Conservation (phyloP, 2,797 vertebrate species). For the Melanotaenia nigrans region DNA sequence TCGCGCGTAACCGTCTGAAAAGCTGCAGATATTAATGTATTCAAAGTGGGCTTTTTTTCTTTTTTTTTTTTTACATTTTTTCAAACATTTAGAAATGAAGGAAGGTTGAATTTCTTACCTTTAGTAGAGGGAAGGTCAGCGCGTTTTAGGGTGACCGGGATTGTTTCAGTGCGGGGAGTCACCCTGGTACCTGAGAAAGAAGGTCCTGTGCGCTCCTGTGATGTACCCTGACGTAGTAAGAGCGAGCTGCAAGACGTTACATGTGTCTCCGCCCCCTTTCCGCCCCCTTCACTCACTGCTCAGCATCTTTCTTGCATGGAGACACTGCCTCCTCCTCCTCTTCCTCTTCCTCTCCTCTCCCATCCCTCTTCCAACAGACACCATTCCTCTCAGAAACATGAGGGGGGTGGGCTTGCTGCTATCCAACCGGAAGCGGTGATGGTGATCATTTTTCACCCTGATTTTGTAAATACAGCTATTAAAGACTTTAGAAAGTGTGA, state of each 20-base stretch:
- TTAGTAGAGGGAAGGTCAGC: background rate
- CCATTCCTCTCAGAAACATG: slow-evolving; percentile 39
- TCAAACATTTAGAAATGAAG: background rate
- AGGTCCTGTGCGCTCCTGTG: slow-evolving; percentile 60
- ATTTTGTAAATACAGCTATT: background rate
- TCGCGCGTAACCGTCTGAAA: background rate
- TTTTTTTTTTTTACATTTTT: too few relatives aligned
- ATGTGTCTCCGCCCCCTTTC: slow-evolving; percentile 27
- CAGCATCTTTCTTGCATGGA: slow-evolving; percentile 63
- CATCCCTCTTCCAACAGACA: slow-evolving; percentile 50
- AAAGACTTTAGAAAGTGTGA: background rate
- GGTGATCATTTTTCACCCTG: background rate
- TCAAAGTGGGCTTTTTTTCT: background rate
- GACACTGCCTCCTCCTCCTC: slow-evolving; percentile 51
- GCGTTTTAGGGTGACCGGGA: slow-evolving; percentile 37
- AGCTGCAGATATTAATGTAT: background rate
- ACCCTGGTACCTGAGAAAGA: slow-evolving; percentile 49
- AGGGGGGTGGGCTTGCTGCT: background rate
- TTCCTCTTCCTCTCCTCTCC: slow-evolving; percentile 41
- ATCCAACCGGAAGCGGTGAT: background rate
- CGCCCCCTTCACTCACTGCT: slow-evolving; percentile 64
- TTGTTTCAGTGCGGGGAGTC: slow-evolving; percentile 55
- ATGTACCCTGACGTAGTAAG: slow-evolving; percentile 68
- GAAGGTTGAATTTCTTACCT: slow-evolving; percentile 52
- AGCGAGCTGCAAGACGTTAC: slow-evolving; percentile 19